These are phyloP conservation scores for Brachionus plicatilis DNA, from an alignment of 1,140 invertebrate genomes.

Conservation along the genomic window DNA sequence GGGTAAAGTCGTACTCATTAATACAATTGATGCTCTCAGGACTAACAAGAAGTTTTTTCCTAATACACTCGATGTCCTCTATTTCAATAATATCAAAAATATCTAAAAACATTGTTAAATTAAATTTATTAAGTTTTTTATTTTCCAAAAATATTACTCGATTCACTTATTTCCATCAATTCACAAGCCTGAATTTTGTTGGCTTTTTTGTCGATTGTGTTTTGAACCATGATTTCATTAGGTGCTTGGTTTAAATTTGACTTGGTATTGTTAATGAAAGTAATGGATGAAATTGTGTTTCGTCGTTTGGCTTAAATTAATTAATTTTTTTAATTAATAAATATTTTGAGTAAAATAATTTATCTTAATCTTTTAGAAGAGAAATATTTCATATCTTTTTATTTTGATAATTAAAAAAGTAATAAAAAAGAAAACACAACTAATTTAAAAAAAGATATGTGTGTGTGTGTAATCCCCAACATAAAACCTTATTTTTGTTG, in stretches of 20 bases:
- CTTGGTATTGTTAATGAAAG: not conserved
- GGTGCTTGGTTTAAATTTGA: not conserved
- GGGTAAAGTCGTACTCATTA: slow-evolving; percentile 78
- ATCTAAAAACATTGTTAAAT: not conserved
- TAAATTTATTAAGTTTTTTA: not conserved
- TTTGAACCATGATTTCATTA: not conserved
- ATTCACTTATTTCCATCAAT: not conserved
- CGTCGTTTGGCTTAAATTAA: slow-evolving; percentile 28
- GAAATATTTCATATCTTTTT: not conserved
- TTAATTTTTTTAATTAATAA: not conserved
- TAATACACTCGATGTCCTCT: not conserved
- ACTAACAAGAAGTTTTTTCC: slow-evolving; percentile 1
- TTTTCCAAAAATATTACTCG: not conserved
- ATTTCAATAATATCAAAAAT: slow-evolving; percentile 30
- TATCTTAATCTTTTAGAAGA: not conserved
- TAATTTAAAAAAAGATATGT: not conserved
- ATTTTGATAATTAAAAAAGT: not conserved
- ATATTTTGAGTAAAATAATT: not conserved
- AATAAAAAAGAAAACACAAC: not conserved
- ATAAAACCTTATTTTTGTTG: not conserved
- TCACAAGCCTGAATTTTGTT: not conserved
- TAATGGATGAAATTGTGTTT: slow-evolving; percentile 33
- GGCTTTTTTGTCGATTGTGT: not conserved
- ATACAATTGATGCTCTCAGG: slow-evolving; percentile 48
- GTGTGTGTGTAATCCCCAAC: not conserved